Base-by-base conservation (phyloP, 2,797 vertebrate species). In the Pseudotriccus pelzelni region DNA sequence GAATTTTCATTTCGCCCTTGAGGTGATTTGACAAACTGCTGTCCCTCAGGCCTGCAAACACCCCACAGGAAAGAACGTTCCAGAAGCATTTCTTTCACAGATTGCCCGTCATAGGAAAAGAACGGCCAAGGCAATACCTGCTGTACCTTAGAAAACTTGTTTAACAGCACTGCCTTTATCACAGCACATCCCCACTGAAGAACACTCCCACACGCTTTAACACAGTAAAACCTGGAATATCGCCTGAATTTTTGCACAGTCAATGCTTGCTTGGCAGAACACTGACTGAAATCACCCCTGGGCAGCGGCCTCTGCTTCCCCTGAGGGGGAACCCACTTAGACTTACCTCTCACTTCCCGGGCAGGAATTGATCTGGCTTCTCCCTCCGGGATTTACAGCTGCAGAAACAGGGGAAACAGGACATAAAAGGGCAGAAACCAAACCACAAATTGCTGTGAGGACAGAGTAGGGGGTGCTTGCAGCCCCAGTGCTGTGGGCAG, bases 291-390 rank as follows among this genome's bases (percentile, higher is more conserved):
- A 13, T 5, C 8, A 11, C 30, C 77, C 5, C 11, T 2, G 1
- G 0, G 4, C 19, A 22, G 2, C 7, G 50, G 3, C 3, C 14
- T 8, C 11, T 4, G 0, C 13, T 2, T 4, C 7, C 5, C 6
- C 24, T 13, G 1, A 67, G 6, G 1, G 0, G 0, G 19, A 22
- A 0, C 9, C 6, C 8, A 3, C 39, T 12, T 12, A 7, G 3
- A 3, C 19, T 81, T 5, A 74, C 23, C 70, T 41, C 36, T 17
- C 2, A 0, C 5, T 12, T 18, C 3, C 14, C 0, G 0, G 1
- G 1, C 1, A 14, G 1, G 1, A 84, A 10, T 0, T 0, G 0
- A 0, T 1, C 11, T 4, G 0, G 0, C 1, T 1, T 17, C 8
- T 60, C 5, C 37, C 34, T 70, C 7, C 7, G 18, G 30, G 14